Percentiles rank a stretch among this genome's conserved stretches.
Evolutionary conservation across 2,113 vertebrate species (phyloP).

Genomic region (Rhabdornis inornatus): DNA sequence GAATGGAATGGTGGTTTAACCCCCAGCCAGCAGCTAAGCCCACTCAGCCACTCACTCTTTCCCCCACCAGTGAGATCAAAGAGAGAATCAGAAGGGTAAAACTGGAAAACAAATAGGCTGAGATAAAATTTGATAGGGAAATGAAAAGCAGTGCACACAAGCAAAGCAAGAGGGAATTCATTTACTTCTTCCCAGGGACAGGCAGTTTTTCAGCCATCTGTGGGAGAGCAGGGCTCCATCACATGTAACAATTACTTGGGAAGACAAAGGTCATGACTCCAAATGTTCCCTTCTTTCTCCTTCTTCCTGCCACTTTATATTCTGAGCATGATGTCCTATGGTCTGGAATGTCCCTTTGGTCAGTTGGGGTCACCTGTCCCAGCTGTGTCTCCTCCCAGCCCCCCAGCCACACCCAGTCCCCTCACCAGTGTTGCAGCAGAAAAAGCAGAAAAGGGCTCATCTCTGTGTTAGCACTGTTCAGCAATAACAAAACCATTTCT

Average conservation of each 20-base stretch:
- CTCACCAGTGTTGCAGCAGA: accelerated
- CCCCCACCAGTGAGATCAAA: accelerated
- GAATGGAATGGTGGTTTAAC: background rate
- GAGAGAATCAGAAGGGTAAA: background rate
- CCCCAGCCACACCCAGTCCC: background rate
- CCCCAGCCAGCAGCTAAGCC: background rate
- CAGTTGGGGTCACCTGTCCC: background rate
- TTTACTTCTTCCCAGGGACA: background rate
- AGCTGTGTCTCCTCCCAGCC: background rate
- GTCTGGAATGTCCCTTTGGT: background rate
- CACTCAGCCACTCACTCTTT: background rate
- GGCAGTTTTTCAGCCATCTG: background rate
- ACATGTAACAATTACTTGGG: background rate
- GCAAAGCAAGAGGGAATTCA: background rate
- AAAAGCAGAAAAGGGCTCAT: background rate
- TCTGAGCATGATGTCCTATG: background rate
- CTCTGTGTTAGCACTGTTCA: background rate
- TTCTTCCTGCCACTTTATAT: background rate
- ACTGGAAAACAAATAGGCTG: background rate
- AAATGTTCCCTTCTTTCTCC: background rate
- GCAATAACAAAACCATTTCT: background rate
- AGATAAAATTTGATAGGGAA: background rate
- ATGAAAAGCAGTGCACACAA: background rate
- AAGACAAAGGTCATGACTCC: background rate
- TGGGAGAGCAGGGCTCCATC: background rate